Evolutionary conservation across 2,113 vertebrate species (phyloP).

Genomic region (Tenebrosternarchus preto): DNA sequence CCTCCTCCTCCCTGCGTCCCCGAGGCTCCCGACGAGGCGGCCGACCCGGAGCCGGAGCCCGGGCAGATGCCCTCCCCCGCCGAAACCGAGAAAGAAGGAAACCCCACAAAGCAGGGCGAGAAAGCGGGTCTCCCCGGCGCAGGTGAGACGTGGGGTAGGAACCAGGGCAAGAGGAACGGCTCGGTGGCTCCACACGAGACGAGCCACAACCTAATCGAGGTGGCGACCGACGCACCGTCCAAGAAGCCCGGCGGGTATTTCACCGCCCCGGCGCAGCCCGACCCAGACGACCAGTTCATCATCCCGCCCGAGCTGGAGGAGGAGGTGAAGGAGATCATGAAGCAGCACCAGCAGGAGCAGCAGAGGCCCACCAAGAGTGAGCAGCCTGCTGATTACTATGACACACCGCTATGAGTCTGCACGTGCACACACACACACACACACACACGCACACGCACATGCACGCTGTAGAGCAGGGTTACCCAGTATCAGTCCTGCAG

Average conservation of each 20-base stretch:
- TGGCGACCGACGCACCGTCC: slow-evolving; percentile 85
- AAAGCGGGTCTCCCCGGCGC: slow-evolving; percentile 40
- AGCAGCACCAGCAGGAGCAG: slow-evolving; percentile 91
- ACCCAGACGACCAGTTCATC: slow-evolving; percentile 97
- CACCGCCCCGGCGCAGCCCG: slow-evolving; percentile 90
- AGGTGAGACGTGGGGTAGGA: slow-evolving; percentile 66
- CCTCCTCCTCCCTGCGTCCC: slow-evolving; percentile 70
- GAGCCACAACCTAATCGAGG: slow-evolving; percentile 95
- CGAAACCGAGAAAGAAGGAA: slow-evolving; percentile 53
- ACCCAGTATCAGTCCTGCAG: not conserved
- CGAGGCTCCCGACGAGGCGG: slow-evolving; percentile 81
- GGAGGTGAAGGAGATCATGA: slow-evolving; percentile 98
- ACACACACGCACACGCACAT: slow-evolving; percentile 28
- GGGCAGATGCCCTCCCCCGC: not conserved
- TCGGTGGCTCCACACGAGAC: slow-evolving; percentile 89
- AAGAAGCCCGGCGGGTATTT: slow-evolving; percentile 93
- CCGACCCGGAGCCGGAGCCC: slow-evolving; percentile 59
- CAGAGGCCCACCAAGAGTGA: slow-evolving; percentile 79
- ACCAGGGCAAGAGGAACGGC: slow-evolving; percentile 83
- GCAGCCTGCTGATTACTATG: slow-evolving; percentile 84
- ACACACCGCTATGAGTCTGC: slow-evolving; percentile 86
- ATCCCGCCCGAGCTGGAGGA: slow-evolving; percentile 97
- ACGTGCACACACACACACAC: slow-evolving; percentile 17
- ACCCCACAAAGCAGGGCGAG: slow-evolving; percentile 57
- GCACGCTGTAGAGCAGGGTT: not conserved